These are phyloP conservation scores for Pocillopora meandrina DNA, from an alignment of 92 coral and sea anemone species.

Conservation along the genomic window DNA sequence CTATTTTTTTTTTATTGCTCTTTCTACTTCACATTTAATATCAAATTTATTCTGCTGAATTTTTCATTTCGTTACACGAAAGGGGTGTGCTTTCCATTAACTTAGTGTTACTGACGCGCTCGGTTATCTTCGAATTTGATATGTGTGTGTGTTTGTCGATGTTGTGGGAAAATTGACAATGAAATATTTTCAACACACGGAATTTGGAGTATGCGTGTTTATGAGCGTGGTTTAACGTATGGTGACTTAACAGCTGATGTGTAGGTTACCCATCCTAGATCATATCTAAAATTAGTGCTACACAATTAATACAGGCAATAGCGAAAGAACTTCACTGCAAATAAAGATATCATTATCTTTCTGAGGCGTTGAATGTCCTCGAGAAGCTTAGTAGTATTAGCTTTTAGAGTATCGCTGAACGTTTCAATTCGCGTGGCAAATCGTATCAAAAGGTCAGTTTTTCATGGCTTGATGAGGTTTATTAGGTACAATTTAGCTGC, in stretches of 20 bases:
- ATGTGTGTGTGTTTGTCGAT: constrained; percentile 1
- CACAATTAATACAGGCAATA: neutral
- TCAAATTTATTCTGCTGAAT: neutral
- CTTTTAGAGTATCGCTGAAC: neutral
- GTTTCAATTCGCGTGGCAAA: neutral
- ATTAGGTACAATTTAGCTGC: neutral
- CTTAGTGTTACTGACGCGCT: constrained; percentile 6
- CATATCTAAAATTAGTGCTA: constrained; percentile 41
- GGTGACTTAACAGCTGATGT: constrained; percentile 10
- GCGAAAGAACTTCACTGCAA: neutral
- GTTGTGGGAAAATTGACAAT: constrained; percentile 43
- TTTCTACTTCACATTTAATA: neutral
- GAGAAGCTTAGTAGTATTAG: constrained; percentile 10
- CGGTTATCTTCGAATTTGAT: constrained; percentile 30
- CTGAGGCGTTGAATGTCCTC: constrained; percentile 16
- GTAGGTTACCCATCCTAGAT: constrained; percentile 21
- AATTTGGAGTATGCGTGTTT: constrained; percentile 41
- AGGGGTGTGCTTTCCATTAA: neutral
- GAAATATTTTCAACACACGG: constrained; percentile 43
- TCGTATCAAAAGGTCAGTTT: constrained; percentile 8
- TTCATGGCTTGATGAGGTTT: neutral
- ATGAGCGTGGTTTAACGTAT: constrained; percentile 2
- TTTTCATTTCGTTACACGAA: neutral
- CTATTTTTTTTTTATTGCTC: neutral
- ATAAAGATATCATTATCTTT: neutral